Evolutionary conservation across 2,113 vertebrate species (phyloP), one percentile per base, ranked within the genome.

Genomic region (Geococcyx californianus): DNA sequence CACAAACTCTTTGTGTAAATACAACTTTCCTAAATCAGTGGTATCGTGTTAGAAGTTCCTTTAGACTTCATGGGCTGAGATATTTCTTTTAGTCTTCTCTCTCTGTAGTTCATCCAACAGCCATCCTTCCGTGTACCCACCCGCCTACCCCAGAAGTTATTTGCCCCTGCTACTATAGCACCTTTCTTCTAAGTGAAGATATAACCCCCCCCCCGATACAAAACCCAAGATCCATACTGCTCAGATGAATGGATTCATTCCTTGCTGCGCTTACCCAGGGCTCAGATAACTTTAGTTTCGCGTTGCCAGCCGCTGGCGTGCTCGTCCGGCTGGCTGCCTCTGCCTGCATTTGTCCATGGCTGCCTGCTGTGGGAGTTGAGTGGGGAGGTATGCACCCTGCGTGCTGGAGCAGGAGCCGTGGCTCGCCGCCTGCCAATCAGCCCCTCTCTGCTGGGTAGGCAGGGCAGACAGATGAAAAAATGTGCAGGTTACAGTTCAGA

Each of bases 401-500:
- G 85, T 94, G 96, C 95, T 85, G 88, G 72, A 95, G 95, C 97
- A 90, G 91, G 95, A 81, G 97, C 95, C 91, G 66, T 81, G 40
- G 90, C 89, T 47, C 87, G 16, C 91, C 67, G 97, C 89, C 96
- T 55, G 93, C 90, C 97, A 96, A 91, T 90, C 95, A 69, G 97
- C 95, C 97, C 75, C 88, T 91, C 97, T 23, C 85, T 19, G 82
- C 93, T 60, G 77, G 76, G 95, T 88, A 96, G 97, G 97, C 98
- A 96, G 97, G 97, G 96, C 98, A 8, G 59, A 80, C 76, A 75
- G 34, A 63, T 9, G 70, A 20, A 62, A 44, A 90, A 86, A 80
- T 19, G 78, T 28, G 96, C 97, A 98, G 98, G 98, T 98, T 97
- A 74, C 67, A 42, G 74, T 90, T 94, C 88, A 38, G 94, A 63